These are phyloP conservation scores for Pseudorhiza aurosa DNA, from an alignment of 30 jellyfish, hydroid and myxozoan species.

Conservation along the genomic window DNA sequence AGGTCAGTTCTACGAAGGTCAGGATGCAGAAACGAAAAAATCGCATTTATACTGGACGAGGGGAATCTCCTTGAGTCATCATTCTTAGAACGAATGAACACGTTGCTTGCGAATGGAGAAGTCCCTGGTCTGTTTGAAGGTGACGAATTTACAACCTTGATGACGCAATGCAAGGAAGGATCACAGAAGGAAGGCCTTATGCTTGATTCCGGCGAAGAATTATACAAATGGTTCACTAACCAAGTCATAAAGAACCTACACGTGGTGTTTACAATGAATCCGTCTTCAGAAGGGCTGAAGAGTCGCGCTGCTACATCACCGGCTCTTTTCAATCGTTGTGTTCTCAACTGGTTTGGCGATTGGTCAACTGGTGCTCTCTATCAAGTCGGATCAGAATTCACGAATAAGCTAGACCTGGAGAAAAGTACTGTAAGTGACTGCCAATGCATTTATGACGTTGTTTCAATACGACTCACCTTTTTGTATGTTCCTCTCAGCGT, in stretches of 20 bases:
- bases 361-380: slow-evolving; percentile 99
- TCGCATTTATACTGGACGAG: slow-evolving; percentile 98
- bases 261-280: slow-evolving; percentile 97
- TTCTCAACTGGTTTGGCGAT: slow-evolving; percentile 99
- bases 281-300: slow-evolving; percentile 96
- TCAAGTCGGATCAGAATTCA: slow-evolving; percentile 98
- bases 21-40: slow-evolving; percentile 96
- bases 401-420: slow-evolving; percentile 94
- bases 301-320: slow-evolving; percentile 98
- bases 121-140: slow-evolving; percentile 99
- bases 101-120: slow-evolving; percentile 99
- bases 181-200: slow-evolving; percentile 96
- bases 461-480: too few relatives aligned
- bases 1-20: slow-evolving; percentile 89
- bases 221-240: slow-evolving; percentile 98
- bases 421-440: slow-evolving; percentile 95
- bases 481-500: too few relatives aligned
- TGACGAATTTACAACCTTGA: slow-evolving; percentile 94
- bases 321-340: slow-evolving; percentile 97
- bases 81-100: slow-evolving; percentile 95
- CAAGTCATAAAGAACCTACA: slow-evolving; percentile 96
- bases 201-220: slow-evolving; percentile 98
- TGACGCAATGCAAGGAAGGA: slow-evolving; percentile 99
- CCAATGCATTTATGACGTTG: neutral
- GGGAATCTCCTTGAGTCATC: slow-evolving; percentile 95